phyloP scores from a whole-genome alignment of 2,888 invertebrate species.

The Andrena haemorrhoa region DNA sequence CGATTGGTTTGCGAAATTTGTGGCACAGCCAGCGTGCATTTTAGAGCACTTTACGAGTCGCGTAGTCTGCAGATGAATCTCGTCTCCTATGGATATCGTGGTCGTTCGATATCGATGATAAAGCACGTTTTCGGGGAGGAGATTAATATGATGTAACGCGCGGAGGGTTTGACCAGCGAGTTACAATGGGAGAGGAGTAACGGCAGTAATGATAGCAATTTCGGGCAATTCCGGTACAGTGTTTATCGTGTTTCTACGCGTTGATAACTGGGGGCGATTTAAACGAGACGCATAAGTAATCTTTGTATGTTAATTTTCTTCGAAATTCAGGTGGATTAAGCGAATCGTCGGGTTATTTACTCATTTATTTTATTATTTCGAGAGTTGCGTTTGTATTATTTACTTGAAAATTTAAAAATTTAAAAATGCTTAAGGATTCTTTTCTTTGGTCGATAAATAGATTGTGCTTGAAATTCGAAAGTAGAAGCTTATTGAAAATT shows the following conservation, averaged over 20 bases:
- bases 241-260: neutral
- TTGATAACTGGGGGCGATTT: neutral
- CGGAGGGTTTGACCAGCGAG: neutral
- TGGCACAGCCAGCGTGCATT: neutral
- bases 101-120: slow-evolving; percentile 16
- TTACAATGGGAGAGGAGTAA: neutral
- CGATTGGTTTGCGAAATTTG: slow-evolving; percentile 16
- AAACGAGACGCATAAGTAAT: neutral
- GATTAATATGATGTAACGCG: slow-evolving; percentile 5
- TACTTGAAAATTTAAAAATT: no score
- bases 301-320: no score
- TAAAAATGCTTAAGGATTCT: no score
- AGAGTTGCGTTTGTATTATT: no score
- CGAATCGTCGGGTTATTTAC: neutral
- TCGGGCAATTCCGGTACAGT: neutral
- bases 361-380: no score
- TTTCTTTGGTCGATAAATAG: no score
- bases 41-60: neutral
- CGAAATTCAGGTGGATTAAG: no score
- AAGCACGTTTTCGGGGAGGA: neutral
- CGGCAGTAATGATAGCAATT: neutral
- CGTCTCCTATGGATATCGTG: slow-evolving; percentile 9
- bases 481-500: no score
- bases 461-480: no score
- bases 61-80: neutral